Evolutionary conservation across 1,140 invertebrate genomes (phyloP), one percentile per base, ranked within the genome.

Genomic region (Habropoda laboriosa): DNA sequence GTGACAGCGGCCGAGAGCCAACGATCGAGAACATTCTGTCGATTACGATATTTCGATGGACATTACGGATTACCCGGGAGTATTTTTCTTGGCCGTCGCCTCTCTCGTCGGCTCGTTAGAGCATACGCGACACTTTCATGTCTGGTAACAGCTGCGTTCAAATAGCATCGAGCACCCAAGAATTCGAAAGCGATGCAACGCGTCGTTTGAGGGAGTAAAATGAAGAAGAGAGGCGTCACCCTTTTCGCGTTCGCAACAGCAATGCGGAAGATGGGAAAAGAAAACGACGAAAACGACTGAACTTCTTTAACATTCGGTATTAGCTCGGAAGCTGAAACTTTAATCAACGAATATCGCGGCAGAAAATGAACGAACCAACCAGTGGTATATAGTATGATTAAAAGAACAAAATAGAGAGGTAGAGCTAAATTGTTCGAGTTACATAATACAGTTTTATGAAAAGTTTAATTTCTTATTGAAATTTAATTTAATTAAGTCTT

Each of bases 131-230:
- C 45, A 10, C 21, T 53, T 21, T n/a, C 57, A 7, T 81, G 88
- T 89, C 77, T 82, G 86, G 89, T 82, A 90, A 89, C 89, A 91
- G 87, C 89, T 91, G 89, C 86, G 83, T 87, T 66, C 81, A 88
- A 90, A 90, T 89, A 80, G 86, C 85, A 60, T 66, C 63, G 82
- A 86, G 81, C 18, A 76, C 81, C 84, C 83, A 89, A 89, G 85
- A 90, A 89, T 89, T 88, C 83, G 86, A 90, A 90, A 90, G 87
- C 85, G 89, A 90, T 90, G 90, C 89, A 87, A 87, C 78, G 77
- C 84, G 79, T 74, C 61, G 81, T 79, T 77, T 85, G 80, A 71
- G 53, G 75, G 74, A 66, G 40, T 73, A 68, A 64, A 85, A 83
- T 60, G 72, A 83, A 82, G 83, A 85, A 51, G 57, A 74, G 72